Evolutionary conservation across 1,140 invertebrate species (phyloP), one percentile per base, ranked within the genome.

Genomic region (Lucilia cuprina): DNA sequence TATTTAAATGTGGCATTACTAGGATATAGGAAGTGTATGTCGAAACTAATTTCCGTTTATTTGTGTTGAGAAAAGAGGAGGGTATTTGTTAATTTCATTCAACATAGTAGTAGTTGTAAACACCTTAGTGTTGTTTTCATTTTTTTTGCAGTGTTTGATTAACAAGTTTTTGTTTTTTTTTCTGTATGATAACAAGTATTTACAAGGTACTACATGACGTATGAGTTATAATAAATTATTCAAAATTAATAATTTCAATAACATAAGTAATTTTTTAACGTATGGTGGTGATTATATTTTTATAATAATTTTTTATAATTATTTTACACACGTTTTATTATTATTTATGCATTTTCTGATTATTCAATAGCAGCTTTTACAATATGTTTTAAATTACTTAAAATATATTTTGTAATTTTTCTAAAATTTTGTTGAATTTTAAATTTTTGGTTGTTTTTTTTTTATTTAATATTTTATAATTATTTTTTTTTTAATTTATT

Each of bases 191-290:
- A n/a, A 7, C 7, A 60, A 60, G n/a, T n/a, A n/a, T 17, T n/a
- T 21, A 70, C 65, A 70, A 70, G 65, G 19, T 21, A 25, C 65
- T 21, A 70, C 19, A 70, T 70, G 65, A 70, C 65, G 65, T 70
- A 70, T 70, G 65, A 70, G 65, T 70, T 19, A 21, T 70, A 25
- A 70, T 70, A 21, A 70, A 70, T 70, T 70, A 70, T 70, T 60
- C n/a, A 70, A 70, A 70, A 21, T 70, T 10, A 70, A 21, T 70
- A 21, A 10, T 4, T 21, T 70, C 25, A 1, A 9, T 19, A 19
- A 21, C 5, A 21, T 25, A 5, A 7, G 10, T 0, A 41, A 8
- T 41, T 41, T 41, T 41, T 41, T 3, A 41, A 41, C 41, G 41
- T 41, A 41, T 30, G 25, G 3, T 30, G 25, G 25, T 30, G 25